Evolutionary conservation across 2,888 invertebrate species (phyloP), one percentile per base, ranked within the genome.

Genomic region (Laspeyria flexula): DNA sequence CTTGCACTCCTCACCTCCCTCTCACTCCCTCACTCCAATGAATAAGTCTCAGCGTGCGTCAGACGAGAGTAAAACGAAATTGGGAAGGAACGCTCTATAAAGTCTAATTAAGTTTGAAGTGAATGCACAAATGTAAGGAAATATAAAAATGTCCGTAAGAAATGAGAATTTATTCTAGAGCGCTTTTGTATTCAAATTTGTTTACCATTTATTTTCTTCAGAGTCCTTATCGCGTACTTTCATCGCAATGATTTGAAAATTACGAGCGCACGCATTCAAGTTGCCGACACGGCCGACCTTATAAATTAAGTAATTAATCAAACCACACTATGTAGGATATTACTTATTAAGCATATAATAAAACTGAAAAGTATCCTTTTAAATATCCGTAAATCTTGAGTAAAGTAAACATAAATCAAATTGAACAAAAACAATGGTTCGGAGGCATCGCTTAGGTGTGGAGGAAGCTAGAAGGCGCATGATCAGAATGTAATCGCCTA

Each of bases 41-140:
- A 90, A 90, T 88, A 91, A 91, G 85, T 89, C 90, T 87, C 80
- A 75, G 83, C 83, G 85, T 86, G 86, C 90, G 85, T 88, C 88
- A 87, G 87, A 83, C 80, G 82, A 79, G 83, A 88, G 86, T 85
- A 84, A 87, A 90, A 86, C 85, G 85, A 86, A 91, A 90, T 90
- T 90, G 88, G 83, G 90, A 86, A 88, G 91, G 86, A 91, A 91
- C 89, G 90, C 90, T 91, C 90, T 90, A 92, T 90, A 91, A 91
- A 91, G 82, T 91, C 90, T 91, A 92, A 92, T 92, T 92, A 91
- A 90, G 90, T 89, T 89, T 86, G 85, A 88, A 90, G 86, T 88
- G 86, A 88, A 90, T 85, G 87, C 86, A 89, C 86, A 89, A 88
- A 86, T 84, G 85, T 85, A 88, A 83, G 83, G 85, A 87, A 85